Conservation (phyloP, 2,113 vertebrate genomes). For the Himantopus leucocephalus region DNA sequence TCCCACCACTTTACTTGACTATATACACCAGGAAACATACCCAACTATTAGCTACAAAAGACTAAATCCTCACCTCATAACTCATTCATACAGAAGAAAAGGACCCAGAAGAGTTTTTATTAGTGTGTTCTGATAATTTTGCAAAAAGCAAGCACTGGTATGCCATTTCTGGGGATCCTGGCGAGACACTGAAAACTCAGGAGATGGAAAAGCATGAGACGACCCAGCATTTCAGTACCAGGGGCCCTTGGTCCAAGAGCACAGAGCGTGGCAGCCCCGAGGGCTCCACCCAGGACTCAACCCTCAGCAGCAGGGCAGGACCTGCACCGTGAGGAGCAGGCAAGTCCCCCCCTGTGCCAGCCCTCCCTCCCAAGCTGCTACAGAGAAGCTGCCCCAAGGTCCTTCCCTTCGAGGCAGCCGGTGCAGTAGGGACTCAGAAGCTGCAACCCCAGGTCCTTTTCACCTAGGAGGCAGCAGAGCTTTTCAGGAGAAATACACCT, state of each 20-base stretch:
- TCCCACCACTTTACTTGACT: background rate
- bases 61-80: background rate
- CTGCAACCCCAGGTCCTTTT: background rate
- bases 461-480: background rate
- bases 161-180: background rate
- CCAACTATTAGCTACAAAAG: background rate
- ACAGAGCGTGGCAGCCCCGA: too few relatives aligned
- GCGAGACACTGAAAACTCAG: accelerated
- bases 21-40: background rate
- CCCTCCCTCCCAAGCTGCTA: background rate
- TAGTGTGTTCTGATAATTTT: background rate
- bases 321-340: background rate
- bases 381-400: background rate
- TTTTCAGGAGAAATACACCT: background rate
- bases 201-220: background rate
- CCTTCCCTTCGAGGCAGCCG: accelerated
- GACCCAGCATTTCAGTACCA: too few relatives aligned
- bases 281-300: too few relatives aligned
- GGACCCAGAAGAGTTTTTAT: background rate
- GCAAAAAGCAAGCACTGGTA: background rate
- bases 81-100: background rate
- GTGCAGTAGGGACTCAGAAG: background rate
- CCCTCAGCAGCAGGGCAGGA: too few relatives aligned
- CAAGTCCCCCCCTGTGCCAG: background rate
- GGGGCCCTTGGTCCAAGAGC: too few relatives aligned